phyloP scores from a whole-genome alignment of 2,888 invertebrate species.

The Lucinisca nassula region DNA sequence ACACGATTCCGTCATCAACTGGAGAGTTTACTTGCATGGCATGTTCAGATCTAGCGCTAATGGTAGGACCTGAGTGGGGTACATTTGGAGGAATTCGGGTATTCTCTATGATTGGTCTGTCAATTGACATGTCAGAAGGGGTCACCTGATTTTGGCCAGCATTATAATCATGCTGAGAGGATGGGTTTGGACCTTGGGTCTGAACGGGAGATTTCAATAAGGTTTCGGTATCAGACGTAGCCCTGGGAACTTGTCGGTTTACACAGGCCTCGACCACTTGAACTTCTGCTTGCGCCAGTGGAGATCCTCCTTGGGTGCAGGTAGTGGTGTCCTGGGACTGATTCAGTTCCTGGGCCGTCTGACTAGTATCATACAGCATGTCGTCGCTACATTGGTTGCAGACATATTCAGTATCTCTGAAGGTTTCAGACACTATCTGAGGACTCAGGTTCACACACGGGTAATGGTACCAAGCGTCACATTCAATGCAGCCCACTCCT shows the following conservation, averaged over 20 bases:
- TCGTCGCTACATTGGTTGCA: not conserved
- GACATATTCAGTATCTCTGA: not conserved
- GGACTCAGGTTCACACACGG: not conserved
- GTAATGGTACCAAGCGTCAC: not conserved
- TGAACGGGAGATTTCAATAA: not conserved
- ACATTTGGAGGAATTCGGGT: no score
- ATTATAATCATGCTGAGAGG: no score
- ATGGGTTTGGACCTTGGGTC: not conserved
- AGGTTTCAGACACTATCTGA: not conserved
- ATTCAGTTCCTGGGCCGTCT: no score
- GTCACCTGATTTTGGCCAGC: no score
- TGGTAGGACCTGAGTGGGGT: no score
- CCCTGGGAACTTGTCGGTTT: no score
- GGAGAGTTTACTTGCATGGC: not conserved
- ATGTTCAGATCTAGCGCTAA: no score
- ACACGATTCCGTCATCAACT: not conserved
- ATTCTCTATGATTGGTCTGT: no score
- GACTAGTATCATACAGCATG: not conserved
- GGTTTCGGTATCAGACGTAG: not conserved
- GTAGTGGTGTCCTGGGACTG: not conserved
- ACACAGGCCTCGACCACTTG: no score
- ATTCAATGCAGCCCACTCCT: not conserved
- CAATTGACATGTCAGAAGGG: no score
- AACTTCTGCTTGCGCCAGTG: no score
- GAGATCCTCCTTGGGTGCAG: no score